Percentiles rank a stretch among this genome's conserved stretches.
phyloP scores from a whole-genome alignment of 2,797 vertebrate species.

The Hypotaenidia okinawae region DNA sequence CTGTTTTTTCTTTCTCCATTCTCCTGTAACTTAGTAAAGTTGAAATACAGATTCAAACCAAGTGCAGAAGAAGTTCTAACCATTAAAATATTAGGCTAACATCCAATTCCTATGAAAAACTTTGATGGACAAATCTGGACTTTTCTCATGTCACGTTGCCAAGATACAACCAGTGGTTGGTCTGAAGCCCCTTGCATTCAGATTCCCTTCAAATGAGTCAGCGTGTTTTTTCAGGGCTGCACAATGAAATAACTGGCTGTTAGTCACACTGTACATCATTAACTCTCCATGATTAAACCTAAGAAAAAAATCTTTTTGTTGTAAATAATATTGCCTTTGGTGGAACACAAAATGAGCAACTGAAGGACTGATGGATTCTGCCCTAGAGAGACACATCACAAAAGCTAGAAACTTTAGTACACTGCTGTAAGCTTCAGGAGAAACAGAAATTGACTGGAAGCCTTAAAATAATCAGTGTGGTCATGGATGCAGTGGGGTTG shows the following conservation, averaged over 20 bases:
- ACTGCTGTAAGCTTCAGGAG: neutral
- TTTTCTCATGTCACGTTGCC: neutral
- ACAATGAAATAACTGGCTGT: neutral
- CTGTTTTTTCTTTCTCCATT: neutral
- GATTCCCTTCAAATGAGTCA: neutral
- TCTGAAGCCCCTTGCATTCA: neutral
- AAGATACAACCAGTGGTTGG: neutral
- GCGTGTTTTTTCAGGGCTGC: neutral
- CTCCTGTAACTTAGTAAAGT: neutral
- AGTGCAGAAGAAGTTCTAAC: neutral
- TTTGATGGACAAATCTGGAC: neutral
- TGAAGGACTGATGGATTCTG: neutral
- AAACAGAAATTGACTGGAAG: neutral
- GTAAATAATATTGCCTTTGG: neutral
- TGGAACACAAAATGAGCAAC: neutral
- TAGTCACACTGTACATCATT: neutral
- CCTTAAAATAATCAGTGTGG: neutral
- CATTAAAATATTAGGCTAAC: neutral
- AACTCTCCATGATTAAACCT: neutral
- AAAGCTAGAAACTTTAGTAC: neutral
- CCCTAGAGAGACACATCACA: neutral
- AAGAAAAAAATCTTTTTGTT: neutral
- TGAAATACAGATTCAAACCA: neutral
- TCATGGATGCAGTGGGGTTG: neutral
- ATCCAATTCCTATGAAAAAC: neutral